Base-by-base conservation (phyloP, 2,888 invertebrate genomes). In the Sturmia bella region DNA sequence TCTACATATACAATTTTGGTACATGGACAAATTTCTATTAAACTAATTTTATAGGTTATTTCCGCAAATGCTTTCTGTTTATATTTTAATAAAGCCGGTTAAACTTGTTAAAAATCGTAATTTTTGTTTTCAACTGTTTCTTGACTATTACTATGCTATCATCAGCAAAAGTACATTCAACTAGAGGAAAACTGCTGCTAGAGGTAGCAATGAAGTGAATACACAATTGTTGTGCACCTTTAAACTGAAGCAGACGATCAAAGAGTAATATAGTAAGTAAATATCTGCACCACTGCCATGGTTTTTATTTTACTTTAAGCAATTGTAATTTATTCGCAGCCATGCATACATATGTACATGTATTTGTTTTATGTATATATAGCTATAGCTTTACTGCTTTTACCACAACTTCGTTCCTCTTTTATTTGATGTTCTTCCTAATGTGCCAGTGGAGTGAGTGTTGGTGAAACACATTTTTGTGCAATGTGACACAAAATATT, bases 211-310 rank as follows among this genome's bases (percentile, higher is more conserved):
- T 73, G 77, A 77, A 77, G 77, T 74, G 63, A 72, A 66, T 78
- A 74, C 74, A 66, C 57, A 74, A 64, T 74, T 69, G 45, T 43
- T 61, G 57, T 57, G 39, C 77, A 78, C 82, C 70, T 77, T 63
- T 66, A 66, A 74, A 59, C 43, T 21, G 15, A 73, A 75, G 39
- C 64, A 61, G 15, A 48, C 43, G 24, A 61, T 48, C 68, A 57
- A 54, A 32, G 12, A 72, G 57, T 43, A 52, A 24, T 19, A 70
- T 50, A 59, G 21, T 39, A n/a, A n/a, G n/a, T n/a, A n/a, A n/a
- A n/a, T n/a, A 61, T 52, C 48, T 83, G 83, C 80, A 75, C 84
- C 78, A 81, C 63, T 84, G 79, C 83, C 80, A 83, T 68, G 73
- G 73, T 73, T 80, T 54, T 66, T 57, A n/a, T 63, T 63, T 52